A percentile compares a stretch with the other conserved stretches of the same genome.
Conservation (phyloP, 2,797 vertebrate genomes). For the Acropternis orthonyx region DNA sequence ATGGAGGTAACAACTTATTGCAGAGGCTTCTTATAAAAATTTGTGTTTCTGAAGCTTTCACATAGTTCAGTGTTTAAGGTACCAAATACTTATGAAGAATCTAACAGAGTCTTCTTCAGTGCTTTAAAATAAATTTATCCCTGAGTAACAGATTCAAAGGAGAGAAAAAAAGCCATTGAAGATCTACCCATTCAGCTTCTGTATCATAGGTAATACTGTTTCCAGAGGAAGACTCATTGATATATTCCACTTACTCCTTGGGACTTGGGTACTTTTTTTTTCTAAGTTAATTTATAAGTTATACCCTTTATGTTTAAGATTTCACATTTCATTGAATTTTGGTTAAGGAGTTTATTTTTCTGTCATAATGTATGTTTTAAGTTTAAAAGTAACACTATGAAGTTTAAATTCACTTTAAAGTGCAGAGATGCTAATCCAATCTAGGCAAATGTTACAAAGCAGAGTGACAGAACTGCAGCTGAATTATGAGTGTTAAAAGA, state of each 20-base stretch:
- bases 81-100: background rate
- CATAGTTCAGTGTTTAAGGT: background rate
- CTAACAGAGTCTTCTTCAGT: background rate
- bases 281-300: background rate
- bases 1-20: background rate
- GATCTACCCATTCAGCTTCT: background rate
- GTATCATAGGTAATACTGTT: background rate
- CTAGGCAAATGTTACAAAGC: background rate
- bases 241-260: background rate
- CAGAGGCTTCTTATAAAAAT: background rate
- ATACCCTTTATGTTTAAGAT: background rate
- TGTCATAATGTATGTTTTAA: background rate
- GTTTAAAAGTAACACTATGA: background rate
- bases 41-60: background rate
- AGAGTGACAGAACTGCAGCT: background rate
- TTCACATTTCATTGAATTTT: background rate
- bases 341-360: background rate
- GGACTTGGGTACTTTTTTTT: background rate
- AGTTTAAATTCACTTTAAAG: background rate
- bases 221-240: background rate
- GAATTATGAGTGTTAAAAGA: background rate
- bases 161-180: background rate
- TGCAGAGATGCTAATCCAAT: background rate
- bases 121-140: background rate
- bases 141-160: background rate